phyloP scores from a whole-genome alignment of 2,113 vertebrate species.

The Alouatta palliata region DNA sequence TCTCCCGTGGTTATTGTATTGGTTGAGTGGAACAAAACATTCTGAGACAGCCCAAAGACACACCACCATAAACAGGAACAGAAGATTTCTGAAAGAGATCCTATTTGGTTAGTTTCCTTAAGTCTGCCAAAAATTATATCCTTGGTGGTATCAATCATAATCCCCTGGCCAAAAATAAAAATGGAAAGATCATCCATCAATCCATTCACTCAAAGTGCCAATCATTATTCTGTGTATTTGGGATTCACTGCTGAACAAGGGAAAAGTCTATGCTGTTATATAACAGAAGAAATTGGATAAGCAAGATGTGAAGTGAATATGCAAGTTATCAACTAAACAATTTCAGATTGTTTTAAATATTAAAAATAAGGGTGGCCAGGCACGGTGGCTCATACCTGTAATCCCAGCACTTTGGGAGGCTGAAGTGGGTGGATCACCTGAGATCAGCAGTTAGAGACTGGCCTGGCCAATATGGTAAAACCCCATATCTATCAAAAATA shows the following conservation, averaged over 20 bases:
- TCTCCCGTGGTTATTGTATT: neutral
- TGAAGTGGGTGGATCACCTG: no score
- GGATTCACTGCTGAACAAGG: neutral
- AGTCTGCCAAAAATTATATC: neutral
- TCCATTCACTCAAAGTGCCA: neutral
- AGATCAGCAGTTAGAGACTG: no score
- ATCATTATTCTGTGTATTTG: neutral
- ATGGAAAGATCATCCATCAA: neutral
- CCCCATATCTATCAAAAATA: no score
- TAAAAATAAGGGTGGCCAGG: neutral
- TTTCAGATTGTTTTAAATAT: constrained; percentile 18
- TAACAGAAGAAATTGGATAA: neutral
- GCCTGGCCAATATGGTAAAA: no score
- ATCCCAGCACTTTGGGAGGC: no score
- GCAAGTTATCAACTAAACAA: neutral
- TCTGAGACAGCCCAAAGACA: neutral
- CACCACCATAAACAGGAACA: neutral
- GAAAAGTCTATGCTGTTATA: neutral
- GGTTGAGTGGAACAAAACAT: neutral
- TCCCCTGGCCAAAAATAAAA: neutral
- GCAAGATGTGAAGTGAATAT: neutral
- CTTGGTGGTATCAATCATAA: neutral
- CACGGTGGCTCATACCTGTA: no score
- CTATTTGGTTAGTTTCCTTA: neutral
- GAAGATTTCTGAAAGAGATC: neutral